Percentiles rank a stretch among this genome's conserved stretches.
These are phyloP conservation scores for Agapetus fuscipes DNA, from an alignment of 2,888 invertebrate genomes.

Conservation along the genomic window DNA sequence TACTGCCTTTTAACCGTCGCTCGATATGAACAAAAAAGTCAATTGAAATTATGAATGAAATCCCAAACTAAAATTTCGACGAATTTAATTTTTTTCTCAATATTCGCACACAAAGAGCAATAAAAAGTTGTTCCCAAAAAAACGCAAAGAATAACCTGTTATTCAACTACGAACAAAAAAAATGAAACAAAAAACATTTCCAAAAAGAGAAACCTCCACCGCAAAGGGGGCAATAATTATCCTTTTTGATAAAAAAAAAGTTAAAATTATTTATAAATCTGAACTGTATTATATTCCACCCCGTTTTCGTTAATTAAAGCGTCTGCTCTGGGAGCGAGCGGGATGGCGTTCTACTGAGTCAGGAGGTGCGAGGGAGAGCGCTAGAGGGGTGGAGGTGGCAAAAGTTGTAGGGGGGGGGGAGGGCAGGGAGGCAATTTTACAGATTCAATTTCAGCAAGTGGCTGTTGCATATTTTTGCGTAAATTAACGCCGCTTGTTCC, in stretches of 20 bases:
- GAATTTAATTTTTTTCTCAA: too few species aligned
- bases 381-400: neutral
- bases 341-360: slow-evolving; percentile 1
- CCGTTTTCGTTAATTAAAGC: slow-evolving; percentile 21
- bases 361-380: slow-evolving; percentile 3
- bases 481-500: slow-evolving; percentile 19
- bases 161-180: too few species aligned
- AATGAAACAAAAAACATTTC: slow-evolving; percentile 1
- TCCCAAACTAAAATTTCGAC: too few species aligned
- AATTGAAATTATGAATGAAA: too few species aligned
- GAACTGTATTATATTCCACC: slow-evolving; percentile 18
- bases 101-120: too few species aligned
- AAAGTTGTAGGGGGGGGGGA: slow-evolving; percentile 1
- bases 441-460: slow-evolving; percentile 22
- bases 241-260: slow-evolving; percentile 15
- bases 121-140: too few species aligned
- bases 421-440: slow-evolving; percentile 19
- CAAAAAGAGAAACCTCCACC: slow-evolving; percentile 4
- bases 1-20: too few species aligned
- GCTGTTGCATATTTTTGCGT: slow-evolving; percentile 22
- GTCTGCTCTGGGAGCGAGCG: slow-evolving; percentile 13
- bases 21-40: too few species aligned
- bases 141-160: too few species aligned
- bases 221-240: slow-evolving; percentile 11
- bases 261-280: slow-evolving; percentile 19